Conservation (phyloP, 92 coral and sea anemone genomes). For the Umimayanthus chanpuru region DNA sequence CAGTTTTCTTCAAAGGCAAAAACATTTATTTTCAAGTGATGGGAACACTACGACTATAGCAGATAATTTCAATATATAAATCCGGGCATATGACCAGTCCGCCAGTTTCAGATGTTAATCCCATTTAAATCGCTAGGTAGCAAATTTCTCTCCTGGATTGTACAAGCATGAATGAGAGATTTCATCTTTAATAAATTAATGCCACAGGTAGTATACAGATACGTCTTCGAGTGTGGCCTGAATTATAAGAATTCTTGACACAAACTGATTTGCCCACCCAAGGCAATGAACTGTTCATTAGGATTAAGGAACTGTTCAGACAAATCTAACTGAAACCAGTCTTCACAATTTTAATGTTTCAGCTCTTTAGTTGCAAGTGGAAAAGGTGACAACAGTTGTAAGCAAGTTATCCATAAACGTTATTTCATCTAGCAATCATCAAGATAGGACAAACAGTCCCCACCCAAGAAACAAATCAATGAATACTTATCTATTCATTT, state of each 20-base stretch:
- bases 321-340: no score
- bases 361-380: no score
- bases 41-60: neutral
- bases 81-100: neutral
- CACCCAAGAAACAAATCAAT: no score
- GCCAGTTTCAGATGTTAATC: neutral
- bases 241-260: neutral
- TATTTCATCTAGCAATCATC: no score
- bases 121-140: neutral
- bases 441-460: no score
- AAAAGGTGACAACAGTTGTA: no score
- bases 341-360: no score
- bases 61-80: neutral
- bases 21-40: neutral
- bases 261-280: neutral
- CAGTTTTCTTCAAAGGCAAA: neutral
- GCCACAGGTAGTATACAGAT: neutral
- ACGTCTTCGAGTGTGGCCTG: constrained; percentile 15
- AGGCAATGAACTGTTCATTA: neutral
- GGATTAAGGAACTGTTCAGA: neutral
- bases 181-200: constrained; percentile 13
- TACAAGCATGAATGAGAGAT: neutral
- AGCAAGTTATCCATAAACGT: no score
- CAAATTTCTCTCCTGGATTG: constrained; percentile 9
- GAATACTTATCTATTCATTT: no score